Base-by-base conservation (phyloP, 2,113 vertebrate species). In the Bucco capensis region DNA sequence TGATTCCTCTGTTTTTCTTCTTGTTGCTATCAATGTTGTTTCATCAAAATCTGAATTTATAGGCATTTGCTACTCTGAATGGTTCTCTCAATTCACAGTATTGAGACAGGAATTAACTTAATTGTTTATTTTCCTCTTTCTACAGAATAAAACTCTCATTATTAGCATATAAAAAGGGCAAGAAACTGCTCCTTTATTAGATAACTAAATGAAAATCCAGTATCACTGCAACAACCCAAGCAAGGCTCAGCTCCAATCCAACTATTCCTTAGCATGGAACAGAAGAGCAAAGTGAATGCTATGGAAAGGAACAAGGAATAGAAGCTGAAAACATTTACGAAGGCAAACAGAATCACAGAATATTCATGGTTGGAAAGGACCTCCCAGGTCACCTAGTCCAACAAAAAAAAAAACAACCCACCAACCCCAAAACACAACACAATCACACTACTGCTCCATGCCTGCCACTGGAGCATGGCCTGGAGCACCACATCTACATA, bases 1-100 rank as follows among this genome's bases (percentile, higher is more conserved):
- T 94, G 51, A 81, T 72, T 95, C 80, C 74, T 53, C 8, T 53
- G 58, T 77, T 87, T 86, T 76, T 67, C 71, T 81, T 93, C 65
- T 86, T 70, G 42, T 82, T 90, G 85, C 83, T 91, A 86, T 74
- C 92, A 95, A 90, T 91, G 85, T 27, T 93, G 94, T 93, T 96
- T 94, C 93, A 95, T 96, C 60, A 61, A 70, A 86, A 71, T 83
- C 73, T 72, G 83, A 64, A 90, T 85, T 8, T 69, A 47, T 38
- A 35, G 70, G 60, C 44, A 70, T 87, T 86, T 84, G 24, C 65
- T 78, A 53, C 67, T 71, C 44, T 54, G 40, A 74, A 69, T 33
- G 76, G 24, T 86, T 94, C 81, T 69, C 66, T 47, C 90, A 80
- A 61, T 57, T 24, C 31, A n/a, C 1, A 21, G 8, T 19, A 70